Base-by-base conservation (phyloP, 2,797 vertebrate species). In the Diglossa cyanea region DNA sequence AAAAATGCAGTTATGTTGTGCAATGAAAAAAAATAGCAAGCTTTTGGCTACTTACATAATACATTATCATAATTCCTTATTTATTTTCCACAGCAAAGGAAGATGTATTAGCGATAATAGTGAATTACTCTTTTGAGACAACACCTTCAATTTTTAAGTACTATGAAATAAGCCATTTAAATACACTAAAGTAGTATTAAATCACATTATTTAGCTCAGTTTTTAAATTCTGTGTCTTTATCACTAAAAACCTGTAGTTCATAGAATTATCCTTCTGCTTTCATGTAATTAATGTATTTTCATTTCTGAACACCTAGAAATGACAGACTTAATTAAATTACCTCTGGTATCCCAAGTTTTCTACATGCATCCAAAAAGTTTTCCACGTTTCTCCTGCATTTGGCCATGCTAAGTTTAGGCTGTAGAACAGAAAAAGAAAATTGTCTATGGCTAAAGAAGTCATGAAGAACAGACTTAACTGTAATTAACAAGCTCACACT, bases 371-470 rank as follows among this genome's bases (percentile, higher is more conserved):
- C 99, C 97, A 99, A 95, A 97, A 99, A 99, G 97, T 99, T 99
- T 97, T 99, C 99, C 94, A 99, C 99, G 2, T 99, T 99, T 94
- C 99, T 98, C 93, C 99, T 98, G 98, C 99, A 99, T 96, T 99
- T 99, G 92, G 99, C 99, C 99, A 99, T 99, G 96, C 99, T 99
- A 95, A 99, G 99, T 97, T 99, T 99, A 93, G 99, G 99, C 99
- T 99, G 97, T 44, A 95, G 97, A 97, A 62, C 26, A 44, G 94
- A 45, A 44, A 73, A 83, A 67, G 50, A 16, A 77, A 81, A 42
- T 0, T 0, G 5, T 61, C 88, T 74, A 83, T 20, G 55, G 66
- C 60, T 90, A 91, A 57, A 83, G 16, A 68, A 91, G 8, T 37
- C 2, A 23, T 11, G 35, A 18, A 63, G 20, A 82, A 62, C 9